Base-by-base conservation (phyloP, 2,797 vertebrate genomes). In the Erethizon dorsatum region DNA sequence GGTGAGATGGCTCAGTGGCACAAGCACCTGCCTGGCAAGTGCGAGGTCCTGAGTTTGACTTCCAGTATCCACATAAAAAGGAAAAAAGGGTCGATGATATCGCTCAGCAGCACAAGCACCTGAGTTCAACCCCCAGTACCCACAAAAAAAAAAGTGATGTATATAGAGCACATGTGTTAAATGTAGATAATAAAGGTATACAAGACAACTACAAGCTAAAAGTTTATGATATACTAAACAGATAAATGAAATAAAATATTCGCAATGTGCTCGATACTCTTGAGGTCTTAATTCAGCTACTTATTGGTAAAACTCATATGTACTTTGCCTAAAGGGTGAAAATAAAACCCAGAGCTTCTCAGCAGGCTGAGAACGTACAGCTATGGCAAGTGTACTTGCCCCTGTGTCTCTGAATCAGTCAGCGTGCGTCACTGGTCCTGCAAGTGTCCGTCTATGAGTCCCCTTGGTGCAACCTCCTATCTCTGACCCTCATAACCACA, bases 211-310 rank as follows among this genome's bases (percentile, higher is more conserved):
- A 50, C 26, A 77, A 50, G 26, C 14, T 50, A 80, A 88, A 77
- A 52, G 10, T 80, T 83, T 65, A 75, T 20, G 52, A 82, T 33
- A 67, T 8, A 26, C 11, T 37, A 82, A 82, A 83, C 57, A 78
- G 24, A 79, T 6, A 22, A 45, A 52, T 67, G 61, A 28, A 50
- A 75, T 1, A 31, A 94, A 92, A 47, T 41, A 90, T 17, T 56
- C 69, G 71, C 41, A 24, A 61, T 52, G 50, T 0, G 18, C 71
- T 83, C 33, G 17, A 26, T 67, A 79, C n/a, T 88, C 59, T 52
- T 83, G 63, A 83, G 22, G 50, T 91, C 78, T 88, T 96, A 41
- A 85, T 82, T 93, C 47, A 78, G 28, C 69, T 71, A 89, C n/a
- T 50, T 33, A 50, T 2, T 77, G 26, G 22, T 93, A 14, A 90